Evolutionary conservation across 1,140 invertebrate species (phyloP).

Genomic region (Drosophila pachea): DNA sequence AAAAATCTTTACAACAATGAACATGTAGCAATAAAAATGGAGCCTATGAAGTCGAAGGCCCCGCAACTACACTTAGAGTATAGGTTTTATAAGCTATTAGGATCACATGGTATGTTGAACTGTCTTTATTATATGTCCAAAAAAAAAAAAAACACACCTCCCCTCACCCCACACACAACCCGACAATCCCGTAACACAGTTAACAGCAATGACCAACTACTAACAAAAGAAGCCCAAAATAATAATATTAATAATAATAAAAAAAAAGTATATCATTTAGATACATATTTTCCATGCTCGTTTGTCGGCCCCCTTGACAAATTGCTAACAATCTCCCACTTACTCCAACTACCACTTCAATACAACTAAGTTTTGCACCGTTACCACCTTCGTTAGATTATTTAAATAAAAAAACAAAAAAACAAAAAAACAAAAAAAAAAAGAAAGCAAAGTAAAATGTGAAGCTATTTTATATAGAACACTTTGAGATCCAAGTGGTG

Average conservation of each 20-base stretch:
- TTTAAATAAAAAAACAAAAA: conserved; percentile 21
- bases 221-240: conserved; percentile 11
- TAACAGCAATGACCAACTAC: too few species aligned
- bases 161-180: too few species aligned
- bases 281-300: conserved; percentile 22
- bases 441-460: too few species aligned
- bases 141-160: too few species aligned
- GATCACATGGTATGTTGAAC: conserved; percentile 90
- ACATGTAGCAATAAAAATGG: conserved; percentile 99
- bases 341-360: conserved; percentile 48
- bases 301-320: conserved; percentile 9
- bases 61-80: conserved; percentile 99
- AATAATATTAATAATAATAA: neutral
- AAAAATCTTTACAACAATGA: conserved; percentile 99
- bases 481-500: conserved; percentile 37
- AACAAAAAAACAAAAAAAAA: too few species aligned
- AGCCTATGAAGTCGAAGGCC: conserved; percentile 99
- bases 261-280: conserved; percentile 1
- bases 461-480: conserved; percentile 28
- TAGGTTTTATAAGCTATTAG: conserved; percentile 99
- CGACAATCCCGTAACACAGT: neutral
- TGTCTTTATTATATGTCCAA: conserved; percentile 19
- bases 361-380: conserved; percentile 68
- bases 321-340: conserved; percentile 37
- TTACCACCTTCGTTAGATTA: conserved; percentile 71